These are phyloP conservation scores for Umimayanthus kanabou DNA, from an alignment of 92 coral and sea anemone genomes.

Conservation along the genomic window DNA sequence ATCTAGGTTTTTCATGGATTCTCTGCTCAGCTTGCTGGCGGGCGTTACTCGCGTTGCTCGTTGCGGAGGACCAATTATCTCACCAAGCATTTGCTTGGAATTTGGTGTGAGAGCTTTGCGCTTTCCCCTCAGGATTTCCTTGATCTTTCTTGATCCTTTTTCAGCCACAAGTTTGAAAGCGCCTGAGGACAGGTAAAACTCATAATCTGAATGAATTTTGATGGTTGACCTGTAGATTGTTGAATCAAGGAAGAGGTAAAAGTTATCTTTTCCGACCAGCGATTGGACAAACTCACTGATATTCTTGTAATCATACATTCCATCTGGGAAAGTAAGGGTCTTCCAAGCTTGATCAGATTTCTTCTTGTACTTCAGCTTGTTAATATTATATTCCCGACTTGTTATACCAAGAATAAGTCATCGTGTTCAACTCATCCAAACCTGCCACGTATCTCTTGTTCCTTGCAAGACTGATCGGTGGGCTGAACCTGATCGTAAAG, in stretches of 20 bases:
- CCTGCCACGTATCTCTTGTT: neutral
- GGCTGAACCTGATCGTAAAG: too few relatives aligned
- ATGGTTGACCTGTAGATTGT: too few relatives aligned
- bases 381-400: neutral
- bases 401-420: neutral
- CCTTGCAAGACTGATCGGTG: too few relatives aligned
- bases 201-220: too few relatives aligned
- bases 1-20: neutral
- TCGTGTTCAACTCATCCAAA: neutral
- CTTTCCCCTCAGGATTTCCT: neutral
- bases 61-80: neutral
- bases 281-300: too few relatives aligned
- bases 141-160: slow-evolving; percentile 3
- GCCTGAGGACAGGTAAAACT: neutral
- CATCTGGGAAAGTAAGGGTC: too few relatives aligned
- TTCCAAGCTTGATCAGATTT: too few relatives aligned
- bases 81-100: neutral
- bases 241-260: too few relatives aligned
- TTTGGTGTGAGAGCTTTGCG: neutral
- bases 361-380: too few relatives aligned
- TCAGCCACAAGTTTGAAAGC: neutral
- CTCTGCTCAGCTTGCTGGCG: too few relatives aligned
- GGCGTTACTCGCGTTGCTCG: neutral
- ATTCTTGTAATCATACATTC: too few relatives aligned
- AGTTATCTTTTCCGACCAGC: too few relatives aligned